phyloP scores from a whole-genome alignment of 2,113 vertebrate species.

The Rissa tridactyla region DNA sequence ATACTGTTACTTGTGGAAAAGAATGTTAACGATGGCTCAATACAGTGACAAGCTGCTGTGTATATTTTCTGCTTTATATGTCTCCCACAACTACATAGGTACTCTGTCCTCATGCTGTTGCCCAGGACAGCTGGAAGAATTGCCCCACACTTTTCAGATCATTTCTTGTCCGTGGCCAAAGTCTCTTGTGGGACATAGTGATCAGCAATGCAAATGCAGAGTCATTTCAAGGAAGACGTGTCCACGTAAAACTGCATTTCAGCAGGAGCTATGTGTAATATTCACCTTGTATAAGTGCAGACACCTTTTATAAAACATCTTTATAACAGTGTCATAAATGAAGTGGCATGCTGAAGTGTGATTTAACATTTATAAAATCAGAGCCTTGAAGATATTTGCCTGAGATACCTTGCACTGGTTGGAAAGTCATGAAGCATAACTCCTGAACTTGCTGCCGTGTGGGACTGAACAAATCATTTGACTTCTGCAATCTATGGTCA shows the following conservation, averaged over 20 bases:
- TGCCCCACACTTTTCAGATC: neutral
- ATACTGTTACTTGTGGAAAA: neutral
- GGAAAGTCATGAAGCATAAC: neutral
- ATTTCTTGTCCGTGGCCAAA: neutral
- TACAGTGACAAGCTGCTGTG: neutral
- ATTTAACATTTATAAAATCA: neutral
- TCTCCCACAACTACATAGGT: neutral
- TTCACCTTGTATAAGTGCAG: neutral
- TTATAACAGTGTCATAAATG: neutral
- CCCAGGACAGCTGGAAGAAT: neutral
- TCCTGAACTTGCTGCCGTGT: neutral
- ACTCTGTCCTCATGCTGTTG: neutral
- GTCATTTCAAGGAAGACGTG: neutral
- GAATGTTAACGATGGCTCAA: neutral
- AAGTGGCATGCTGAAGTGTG: neutral
- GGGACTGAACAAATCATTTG: neutral
- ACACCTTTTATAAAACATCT: neutral
- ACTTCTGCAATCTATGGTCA: neutral
- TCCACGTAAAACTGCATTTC: neutral
- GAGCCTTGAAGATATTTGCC: neutral
- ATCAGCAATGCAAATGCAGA: neutral
- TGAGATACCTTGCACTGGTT: neutral
- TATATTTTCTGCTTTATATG: neutral
- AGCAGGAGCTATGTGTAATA: neutral
- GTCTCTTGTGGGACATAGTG: neutral